Base-by-base conservation (phyloP, 1,140 invertebrate species). In the Lanistes nyassanus region DNA sequence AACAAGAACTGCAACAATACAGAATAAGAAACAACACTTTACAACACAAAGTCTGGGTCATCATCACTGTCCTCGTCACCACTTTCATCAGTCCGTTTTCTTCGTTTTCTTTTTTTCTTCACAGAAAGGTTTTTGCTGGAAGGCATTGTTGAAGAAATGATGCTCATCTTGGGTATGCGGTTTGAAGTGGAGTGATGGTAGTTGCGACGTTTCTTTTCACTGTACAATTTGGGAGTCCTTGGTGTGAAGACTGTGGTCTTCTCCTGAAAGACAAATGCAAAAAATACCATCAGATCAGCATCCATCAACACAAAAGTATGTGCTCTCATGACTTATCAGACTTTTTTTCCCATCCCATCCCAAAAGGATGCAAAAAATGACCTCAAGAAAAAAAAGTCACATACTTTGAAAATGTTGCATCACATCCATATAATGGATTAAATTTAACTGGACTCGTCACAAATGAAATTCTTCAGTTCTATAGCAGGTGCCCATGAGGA, bases 11-110 rank as follows among this genome's bases (percentile, higher is more conserved):
- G 23, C 65, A 67, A 39, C 53, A 55, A 42, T 31, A 47, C 42
- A 47, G 42, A 47, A 47, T 47, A 6, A 47, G 19, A 47, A 66
- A 70, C 72, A 42, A 55, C 19, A 34, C 67, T 74, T 76, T 76
- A 81, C 70, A 79, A 76, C 73, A 84, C 79, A 80, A 85, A 85
- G 76, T 86, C 85, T 21, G 85, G 85, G 68, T 86, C 85, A 75
- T 88, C 84, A 74, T 85, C 83, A 84, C 81, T 81, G 69, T 85
- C 84, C 74, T 83, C 76, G 47, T 79, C 82, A 36, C 86, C 84
- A 81, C 82, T 80, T 62, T 76, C 79, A 56, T 83, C 81, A 42
- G 80, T 60, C 55, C 80, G 80, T 74, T 80, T 80, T 55, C 81
- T 79, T 62, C 84, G 84, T 67, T 86, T 85, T 76, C 78, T 72